These are phyloP conservation scores for Acleris laterana DNA, from an alignment of 2,888 invertebrate genomes.

Conservation along the genomic window DNA sequence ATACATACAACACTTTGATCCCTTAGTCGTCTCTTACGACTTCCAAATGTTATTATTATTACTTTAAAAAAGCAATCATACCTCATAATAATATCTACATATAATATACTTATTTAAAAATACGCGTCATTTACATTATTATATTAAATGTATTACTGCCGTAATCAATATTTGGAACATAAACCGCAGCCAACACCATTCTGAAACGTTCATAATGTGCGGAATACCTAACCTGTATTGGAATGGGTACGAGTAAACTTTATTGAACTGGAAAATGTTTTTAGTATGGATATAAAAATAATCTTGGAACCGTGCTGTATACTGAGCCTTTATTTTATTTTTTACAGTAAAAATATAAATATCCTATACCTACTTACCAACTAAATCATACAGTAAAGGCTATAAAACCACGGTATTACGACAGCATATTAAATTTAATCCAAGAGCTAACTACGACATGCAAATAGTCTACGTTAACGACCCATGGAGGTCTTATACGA, in stretches of 20 bases:
- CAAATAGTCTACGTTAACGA: slow-evolving; percentile 39
- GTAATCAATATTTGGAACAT: background rate
- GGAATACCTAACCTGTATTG: background rate
- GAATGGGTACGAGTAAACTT: background rate
- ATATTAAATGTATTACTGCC: too few species aligned
- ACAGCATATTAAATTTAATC: slow-evolving; percentile 22
- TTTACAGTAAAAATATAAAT: background rate
- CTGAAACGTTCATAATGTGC: background rate
- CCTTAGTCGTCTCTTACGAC: too few species aligned
- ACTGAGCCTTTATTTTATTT: slow-evolving; percentile 1
- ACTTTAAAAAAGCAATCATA: too few species aligned
- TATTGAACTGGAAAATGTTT: slow-evolving; percentile 1
- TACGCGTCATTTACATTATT: background rate
- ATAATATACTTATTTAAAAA: too few species aligned
- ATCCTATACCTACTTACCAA: too few species aligned
- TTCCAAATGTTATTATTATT: too few species aligned
- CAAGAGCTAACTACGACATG: slow-evolving; percentile 37
- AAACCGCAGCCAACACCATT: background rate
- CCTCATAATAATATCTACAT: too few species aligned
- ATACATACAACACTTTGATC: too few species aligned
- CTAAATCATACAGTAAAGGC: too few species aligned
- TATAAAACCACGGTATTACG: too few species aligned
- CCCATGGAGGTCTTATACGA: slow-evolving; percentile 40
- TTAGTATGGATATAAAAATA: slow-evolving; percentile 3
- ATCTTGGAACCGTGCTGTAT: background rate